Conservation (phyloP, 2,797 vertebrate species). For the Alauda arvensis region DNA sequence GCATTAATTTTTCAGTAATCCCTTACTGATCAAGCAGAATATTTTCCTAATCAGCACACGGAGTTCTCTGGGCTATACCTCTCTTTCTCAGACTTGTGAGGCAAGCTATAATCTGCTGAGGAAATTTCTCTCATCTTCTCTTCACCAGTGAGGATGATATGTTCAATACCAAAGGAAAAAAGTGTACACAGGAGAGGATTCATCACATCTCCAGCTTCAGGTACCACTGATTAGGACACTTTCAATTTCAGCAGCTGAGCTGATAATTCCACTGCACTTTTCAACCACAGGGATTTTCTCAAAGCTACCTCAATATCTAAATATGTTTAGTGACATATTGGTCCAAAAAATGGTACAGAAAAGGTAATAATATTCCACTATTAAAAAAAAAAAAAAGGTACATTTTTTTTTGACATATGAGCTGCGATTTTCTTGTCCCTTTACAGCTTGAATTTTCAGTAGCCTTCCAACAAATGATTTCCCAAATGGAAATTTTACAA, state of each 20-base stretch:
- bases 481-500: not conserved
- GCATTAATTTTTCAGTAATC: slow-evolving; percentile 60
- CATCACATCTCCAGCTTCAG: not conserved
- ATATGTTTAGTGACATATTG: not conserved
- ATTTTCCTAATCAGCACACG: slow-evolving; percentile 30
- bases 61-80: not conserved
- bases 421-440: not conserved
- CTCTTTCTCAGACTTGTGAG: slow-evolving; percentile 6
- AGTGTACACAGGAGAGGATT: not conserved
- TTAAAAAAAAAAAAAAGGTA: not conserved
- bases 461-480: not conserved
- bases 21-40: slow-evolving; percentile 50
- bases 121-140: not conserved
- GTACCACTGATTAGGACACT: not conserved
- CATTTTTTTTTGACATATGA: not conserved
- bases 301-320: not conserved
- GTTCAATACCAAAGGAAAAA: not conserved
- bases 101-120: not conserved
- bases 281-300: slow-evolving; percentile 6
- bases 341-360: not conserved
- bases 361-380: not conserved
- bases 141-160: slow-evolving; percentile 16
- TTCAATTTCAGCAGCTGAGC: slow-evolving; percentile 7
- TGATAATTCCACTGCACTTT: slow-evolving; percentile 11
- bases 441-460: not conserved